A percentile compares a stretch with the other conserved stretches of the same genome.
Evolutionary conservation across 2,888 invertebrate genomes (phyloP).

Genomic region (Chaitophorus viminalis): DNA sequence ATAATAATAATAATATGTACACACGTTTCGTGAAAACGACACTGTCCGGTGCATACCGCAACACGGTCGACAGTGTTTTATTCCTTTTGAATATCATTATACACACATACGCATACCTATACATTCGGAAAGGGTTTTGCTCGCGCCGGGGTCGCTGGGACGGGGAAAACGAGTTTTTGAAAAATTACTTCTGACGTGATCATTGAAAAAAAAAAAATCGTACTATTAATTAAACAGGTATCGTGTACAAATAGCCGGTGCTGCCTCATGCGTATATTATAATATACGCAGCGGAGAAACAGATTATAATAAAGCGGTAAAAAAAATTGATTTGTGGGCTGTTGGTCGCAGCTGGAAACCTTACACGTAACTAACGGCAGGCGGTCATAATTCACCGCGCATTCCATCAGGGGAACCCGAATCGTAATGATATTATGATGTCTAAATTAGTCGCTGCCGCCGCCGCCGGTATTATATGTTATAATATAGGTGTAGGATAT

Average conservation of each 20-base stretch:
- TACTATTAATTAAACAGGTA: slow-evolving; percentile 61
- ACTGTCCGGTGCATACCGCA: background rate
- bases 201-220: slow-evolving; percentile 61
- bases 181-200: slow-evolving; percentile 61
- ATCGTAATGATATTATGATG: slow-evolving; percentile 60
- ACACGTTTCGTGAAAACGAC: background rate
- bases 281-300: background rate
- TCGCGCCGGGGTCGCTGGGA: background rate
- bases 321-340: slow-evolving; percentile 60
- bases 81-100: slow-evolving; percentile 48
- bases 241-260: slow-evolving; percentile 36
- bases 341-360: slow-evolving; percentile 58
- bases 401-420: slow-evolving; percentile 42
- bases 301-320: slow-evolving; percentile 57
- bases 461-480: background rate
- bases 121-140: slow-evolving; percentile 1
- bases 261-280: background rate
- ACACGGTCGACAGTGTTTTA: slow-evolving; percentile 47
- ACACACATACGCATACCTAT: no score
- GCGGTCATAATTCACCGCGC: slow-evolving; percentile 62
- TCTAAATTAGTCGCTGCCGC: slow-evolving; percentile 44
- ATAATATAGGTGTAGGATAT: no score
- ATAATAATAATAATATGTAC: background rate
- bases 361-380: slow-evolving; percentile 55
- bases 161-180: slow-evolving; percentile 59